phyloP scores from a whole-genome alignment of 2,888 invertebrate species.

The Drosophila borborema region DNA sequence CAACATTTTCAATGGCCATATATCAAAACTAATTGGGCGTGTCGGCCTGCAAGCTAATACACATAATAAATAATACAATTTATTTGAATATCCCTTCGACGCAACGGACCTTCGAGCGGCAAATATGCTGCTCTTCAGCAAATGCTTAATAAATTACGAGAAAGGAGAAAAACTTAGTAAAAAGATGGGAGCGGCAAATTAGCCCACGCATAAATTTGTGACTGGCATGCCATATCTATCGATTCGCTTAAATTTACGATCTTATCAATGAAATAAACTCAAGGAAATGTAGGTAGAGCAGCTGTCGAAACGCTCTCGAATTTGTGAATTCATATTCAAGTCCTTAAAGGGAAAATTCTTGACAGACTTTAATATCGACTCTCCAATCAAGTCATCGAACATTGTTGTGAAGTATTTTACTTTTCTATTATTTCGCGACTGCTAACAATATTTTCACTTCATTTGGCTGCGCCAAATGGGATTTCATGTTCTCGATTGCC shows the following conservation, averaged over 20 bases:
- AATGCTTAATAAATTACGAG: conserved; percentile 46
- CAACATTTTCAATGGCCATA: conserved; percentile 25
- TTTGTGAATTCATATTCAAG: neutral
- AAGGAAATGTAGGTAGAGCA: neutral
- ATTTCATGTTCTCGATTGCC: conserved; percentile 28
- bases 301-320: neutral
- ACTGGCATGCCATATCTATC: conserved; percentile 26
- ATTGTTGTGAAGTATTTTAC: neutral
- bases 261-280: conserved; percentile 1
- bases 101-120: neutral
- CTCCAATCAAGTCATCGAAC: neutral
- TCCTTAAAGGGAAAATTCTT: no score
- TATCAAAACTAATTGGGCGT: conserved; percentile 72
- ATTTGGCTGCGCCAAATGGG: conserved; percentile 12
- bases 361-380: no score
- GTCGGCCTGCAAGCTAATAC: conserved; percentile 19
- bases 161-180: conserved; percentile 7
- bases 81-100: conserved; percentile 34
- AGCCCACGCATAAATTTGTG: conserved; percentile 27
- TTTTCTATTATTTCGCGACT: neutral
- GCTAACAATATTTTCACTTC: conserved; percentile 13
- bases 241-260: conserved; percentile 34
- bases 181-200: conserved; percentile 28
- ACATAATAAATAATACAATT: conserved; percentile 57
- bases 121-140: conserved; percentile 10